phyloP scores from a whole-genome alignment of 2,113 vertebrate genomes.

The Phainopepla nitens region DNA sequence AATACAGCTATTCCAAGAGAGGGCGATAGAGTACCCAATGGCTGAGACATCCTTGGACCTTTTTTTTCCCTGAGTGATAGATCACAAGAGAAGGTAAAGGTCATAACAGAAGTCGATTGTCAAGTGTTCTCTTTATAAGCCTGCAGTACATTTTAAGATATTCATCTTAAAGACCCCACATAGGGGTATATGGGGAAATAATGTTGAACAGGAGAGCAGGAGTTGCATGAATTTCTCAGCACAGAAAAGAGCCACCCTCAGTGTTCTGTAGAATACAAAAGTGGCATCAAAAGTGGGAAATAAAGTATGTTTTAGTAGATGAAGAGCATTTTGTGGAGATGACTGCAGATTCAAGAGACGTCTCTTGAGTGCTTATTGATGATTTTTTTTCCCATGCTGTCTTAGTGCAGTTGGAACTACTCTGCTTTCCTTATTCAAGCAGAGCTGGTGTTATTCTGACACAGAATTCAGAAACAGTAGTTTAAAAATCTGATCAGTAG shows the following conservation, averaged over 20 bases:
- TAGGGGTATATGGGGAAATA: neutral
- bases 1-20: neutral
- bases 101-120: neutral
- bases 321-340: neutral
- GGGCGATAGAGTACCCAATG: neutral
- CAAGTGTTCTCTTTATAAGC: neutral
- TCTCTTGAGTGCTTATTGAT: neutral
- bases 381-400: neutral
- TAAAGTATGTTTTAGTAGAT: neutral
- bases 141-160: conserved; percentile 8
- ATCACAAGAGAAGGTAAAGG: conserved; percentile 21
- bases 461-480: neutral
- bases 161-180: neutral
- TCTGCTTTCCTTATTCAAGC: neutral
- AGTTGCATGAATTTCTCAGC: neutral
- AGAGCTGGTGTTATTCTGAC: neutral
- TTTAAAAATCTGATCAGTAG: neutral
- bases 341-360: neutral
- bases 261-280: neutral
- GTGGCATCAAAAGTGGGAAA: conserved; percentile 7
- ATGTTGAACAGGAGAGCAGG: conserved; percentile 2
- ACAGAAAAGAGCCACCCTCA: neutral
- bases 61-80: conserved; percentile 10
- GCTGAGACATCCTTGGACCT: neutral
- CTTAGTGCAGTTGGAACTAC: neutral